These are phyloP conservation scores for Rhineura floridana DNA, from an alignment of 2,113 vertebrate species.

Conservation along the genomic window DNA sequence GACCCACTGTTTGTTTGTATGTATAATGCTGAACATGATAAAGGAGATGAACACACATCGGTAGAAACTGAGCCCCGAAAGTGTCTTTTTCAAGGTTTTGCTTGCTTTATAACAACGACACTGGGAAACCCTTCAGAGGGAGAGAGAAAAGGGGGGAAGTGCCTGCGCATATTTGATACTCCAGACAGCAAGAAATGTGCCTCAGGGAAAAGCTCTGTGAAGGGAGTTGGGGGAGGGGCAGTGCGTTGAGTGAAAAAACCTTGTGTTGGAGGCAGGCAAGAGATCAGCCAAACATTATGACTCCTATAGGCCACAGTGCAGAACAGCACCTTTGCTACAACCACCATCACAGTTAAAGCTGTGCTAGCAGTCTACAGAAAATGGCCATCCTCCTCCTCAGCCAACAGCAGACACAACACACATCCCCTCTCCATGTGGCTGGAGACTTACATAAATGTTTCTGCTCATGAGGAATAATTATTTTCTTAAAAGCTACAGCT, in stretches of 20 bases:
- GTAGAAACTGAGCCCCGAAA: background rate
- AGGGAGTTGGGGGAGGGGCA: constrained; percentile 67
- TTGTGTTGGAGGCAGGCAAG: constrained; percentile 17
- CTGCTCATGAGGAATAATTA: background rate
- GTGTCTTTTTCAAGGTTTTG: background rate
- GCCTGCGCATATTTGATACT: constrained; percentile 40
- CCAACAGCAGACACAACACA: background rate
- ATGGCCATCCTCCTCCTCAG: constrained; percentile 22
- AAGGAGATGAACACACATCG: background rate
- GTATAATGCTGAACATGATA: background rate
- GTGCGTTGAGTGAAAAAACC: background rate
- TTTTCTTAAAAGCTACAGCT: background rate
- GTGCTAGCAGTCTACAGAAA: constrained; percentile 12
- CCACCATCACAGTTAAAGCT: background rate
- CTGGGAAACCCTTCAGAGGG: background rate
- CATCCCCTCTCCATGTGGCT: background rate
- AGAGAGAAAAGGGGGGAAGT: background rate
- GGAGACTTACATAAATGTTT: background rate
- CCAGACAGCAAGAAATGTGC: constrained; percentile 50
- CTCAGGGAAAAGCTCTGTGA: constrained; percentile 40
- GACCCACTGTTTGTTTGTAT: background rate
- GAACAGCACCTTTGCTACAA: constrained; percentile 46
- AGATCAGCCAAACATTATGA: constrained; percentile 1
- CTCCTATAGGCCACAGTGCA: constrained; percentile 50
- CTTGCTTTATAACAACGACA: background rate